Conservation (phyloP, 2,888 invertebrate species). For the Orchesellides sinensis region DNA sequence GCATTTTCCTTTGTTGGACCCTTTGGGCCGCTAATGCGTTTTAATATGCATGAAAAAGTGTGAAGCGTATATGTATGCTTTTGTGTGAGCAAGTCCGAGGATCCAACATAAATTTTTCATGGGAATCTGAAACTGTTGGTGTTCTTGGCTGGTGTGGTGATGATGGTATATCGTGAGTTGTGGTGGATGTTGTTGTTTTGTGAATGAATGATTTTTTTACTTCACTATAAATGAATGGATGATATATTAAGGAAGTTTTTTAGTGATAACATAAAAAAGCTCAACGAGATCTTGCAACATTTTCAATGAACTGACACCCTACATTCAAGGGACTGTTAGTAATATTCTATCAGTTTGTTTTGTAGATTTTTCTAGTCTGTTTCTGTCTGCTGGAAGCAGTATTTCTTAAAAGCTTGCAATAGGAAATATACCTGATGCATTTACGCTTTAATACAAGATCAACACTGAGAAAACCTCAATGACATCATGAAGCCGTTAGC, state of each 20-base stretch:
- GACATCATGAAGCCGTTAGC: constrained; percentile 41
- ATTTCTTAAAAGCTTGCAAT: background rate
- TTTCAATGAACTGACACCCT: constrained; percentile 54
- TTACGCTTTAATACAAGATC: background rate
- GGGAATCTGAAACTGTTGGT: constrained; percentile 21
- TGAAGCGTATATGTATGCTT: background rate
- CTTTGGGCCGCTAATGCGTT: background rate
- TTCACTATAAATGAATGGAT: constrained; percentile 19
- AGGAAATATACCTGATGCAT: background rate
- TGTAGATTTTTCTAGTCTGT: constrained; percentile 48
- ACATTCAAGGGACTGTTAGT: constrained; percentile 25
- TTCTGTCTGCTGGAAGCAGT: constrained; percentile 23
- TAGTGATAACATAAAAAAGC: constrained; percentile 45
- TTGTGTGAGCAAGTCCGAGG: background rate
- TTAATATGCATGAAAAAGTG: too few species aligned
- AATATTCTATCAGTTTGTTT: constrained; percentile 15
- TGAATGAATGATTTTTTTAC: constrained; percentile 40
- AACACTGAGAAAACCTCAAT: background rate
- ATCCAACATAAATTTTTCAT: constrained; percentile 11
- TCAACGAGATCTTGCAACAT: constrained; percentile 29
- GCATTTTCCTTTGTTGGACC: background rate
- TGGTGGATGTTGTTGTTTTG: constrained; percentile 26
- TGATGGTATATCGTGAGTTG: constrained; percentile 6
- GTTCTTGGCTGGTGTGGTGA: background rate
- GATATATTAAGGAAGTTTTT: constrained; percentile 35